These are phyloP conservation scores for Streptopelia turtur DNA, from an alignment of 2,797 vertebrate genomes.

Conservation along the genomic window DNA sequence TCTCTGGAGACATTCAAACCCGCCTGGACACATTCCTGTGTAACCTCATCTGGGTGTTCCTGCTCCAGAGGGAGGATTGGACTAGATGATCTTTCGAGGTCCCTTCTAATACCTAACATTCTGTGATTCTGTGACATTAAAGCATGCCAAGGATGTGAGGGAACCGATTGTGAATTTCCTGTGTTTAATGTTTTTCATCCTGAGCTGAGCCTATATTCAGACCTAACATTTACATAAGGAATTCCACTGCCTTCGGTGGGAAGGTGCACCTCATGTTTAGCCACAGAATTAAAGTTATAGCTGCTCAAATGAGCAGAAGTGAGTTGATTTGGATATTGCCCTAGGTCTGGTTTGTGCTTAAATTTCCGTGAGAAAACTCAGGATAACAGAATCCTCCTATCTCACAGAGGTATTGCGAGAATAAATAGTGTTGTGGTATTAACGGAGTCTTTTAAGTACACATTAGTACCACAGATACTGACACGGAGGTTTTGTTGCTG, in stretches of 20 bases:
- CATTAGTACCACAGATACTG: not conserved
- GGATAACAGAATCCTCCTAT: not conserved
- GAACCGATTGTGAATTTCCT: slow-evolving; percentile 35
- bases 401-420: not conserved
- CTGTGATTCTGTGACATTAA: not conserved
- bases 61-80: no score
- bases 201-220: slow-evolving; percentile 35
- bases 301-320: not conserved
- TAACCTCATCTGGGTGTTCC: no score
- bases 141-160: slow-evolving; percentile 15
- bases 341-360: not conserved
- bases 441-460: not conserved
- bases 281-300: slow-evolving; percentile 15
- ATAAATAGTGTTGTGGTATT: not conserved
- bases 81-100: no score
- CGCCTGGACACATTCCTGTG: no score
- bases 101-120: no score
- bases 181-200: slow-evolving; percentile 64
- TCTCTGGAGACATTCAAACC: no score
- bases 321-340: not conserved
- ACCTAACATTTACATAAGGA: slow-evolving; percentile 22
- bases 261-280: not conserved
- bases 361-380: not conserved
- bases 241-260: not conserved
- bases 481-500: not conserved